Evolutionary conservation across 2,888 invertebrate species (phyloP).

Genomic region (Drosophila quinaria): DNA sequence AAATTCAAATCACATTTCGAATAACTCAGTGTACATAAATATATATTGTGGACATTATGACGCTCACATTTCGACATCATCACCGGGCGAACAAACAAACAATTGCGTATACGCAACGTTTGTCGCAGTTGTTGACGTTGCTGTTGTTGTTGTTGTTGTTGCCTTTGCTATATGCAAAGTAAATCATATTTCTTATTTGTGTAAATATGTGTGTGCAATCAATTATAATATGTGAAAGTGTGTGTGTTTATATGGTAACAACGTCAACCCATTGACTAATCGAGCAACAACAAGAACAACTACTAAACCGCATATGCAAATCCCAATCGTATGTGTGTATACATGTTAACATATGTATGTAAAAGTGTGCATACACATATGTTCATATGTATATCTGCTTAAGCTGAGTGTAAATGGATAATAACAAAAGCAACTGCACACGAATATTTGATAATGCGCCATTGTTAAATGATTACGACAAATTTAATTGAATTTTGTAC

Average conservation of each 20-base stretch:
- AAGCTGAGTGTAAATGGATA: conserved; percentile 53
- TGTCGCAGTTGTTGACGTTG: conserved; percentile 4
- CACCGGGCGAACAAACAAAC: conserved; percentile 36
- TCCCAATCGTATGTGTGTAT: conserved; percentile 12
- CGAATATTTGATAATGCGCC: conserved; percentile 59
- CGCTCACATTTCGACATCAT: conserved; percentile 52
- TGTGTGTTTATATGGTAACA: conserved; percentile 29
- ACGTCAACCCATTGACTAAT: conserved; percentile 63
- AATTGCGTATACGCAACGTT: conserved; percentile 68
- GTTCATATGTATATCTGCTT: neutral
- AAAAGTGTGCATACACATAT: neutral
- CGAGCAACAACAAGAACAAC: conserved; percentile 36
- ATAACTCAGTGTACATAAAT: conserved; percentile 19
- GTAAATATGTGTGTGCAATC: conserved; percentile 39
- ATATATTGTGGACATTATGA: conserved; percentile 33
- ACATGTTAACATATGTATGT: neutral
- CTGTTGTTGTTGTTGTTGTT: neutral
- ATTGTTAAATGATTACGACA: conserved; percentile 72
- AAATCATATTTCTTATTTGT: conserved; percentile 37
- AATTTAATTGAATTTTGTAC: conserved; percentile 70
- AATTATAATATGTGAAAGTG: conserved; percentile 32
- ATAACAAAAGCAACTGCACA: conserved; percentile 39
- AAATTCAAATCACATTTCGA: conserved; percentile 50
- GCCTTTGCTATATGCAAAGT: conserved; percentile 21
- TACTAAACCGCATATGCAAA: conserved; percentile 37